Percentiles rank a stretch among this genome's conserved stretches.
Evolutionary conservation across 2,888 invertebrate species (phyloP).

Genomic region (Halictus ligatus): DNA sequence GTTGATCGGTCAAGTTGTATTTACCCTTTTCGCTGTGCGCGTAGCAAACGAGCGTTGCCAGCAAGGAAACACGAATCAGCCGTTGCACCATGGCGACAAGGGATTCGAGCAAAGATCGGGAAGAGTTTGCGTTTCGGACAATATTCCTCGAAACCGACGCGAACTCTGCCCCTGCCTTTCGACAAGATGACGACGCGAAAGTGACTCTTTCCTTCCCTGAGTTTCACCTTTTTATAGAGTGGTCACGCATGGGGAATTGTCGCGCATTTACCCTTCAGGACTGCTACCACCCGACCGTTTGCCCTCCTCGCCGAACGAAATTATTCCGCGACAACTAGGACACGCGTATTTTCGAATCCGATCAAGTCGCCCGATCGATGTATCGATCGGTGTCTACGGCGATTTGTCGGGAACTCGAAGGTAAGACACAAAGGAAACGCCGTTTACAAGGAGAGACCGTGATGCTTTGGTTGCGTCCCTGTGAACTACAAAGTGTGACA

Average conservation of each 20-base stretch:
- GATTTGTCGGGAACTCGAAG: too few species aligned
- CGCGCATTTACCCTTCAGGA: constrained; percentile 72
- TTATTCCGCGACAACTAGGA: neutral
- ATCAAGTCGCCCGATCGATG: neutral
- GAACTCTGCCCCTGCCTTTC: constrained; percentile 16
- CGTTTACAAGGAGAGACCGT: neutral
- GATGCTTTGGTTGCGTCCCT: constrained; percentile 68
- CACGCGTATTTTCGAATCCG: neutral
- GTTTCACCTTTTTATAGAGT: constrained; percentile 80
- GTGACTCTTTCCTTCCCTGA: constrained; percentile 74
- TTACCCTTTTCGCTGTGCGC: constrained; percentile 42
- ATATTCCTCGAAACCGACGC: neutral
- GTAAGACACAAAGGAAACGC: neutral
- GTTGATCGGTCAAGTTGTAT: constrained; percentile 34
- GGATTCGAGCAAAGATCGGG: neutral
- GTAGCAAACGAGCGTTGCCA: constrained; percentile 27
- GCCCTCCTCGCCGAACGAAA: neutral
- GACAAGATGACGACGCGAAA: constrained; percentile 47
- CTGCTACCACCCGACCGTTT: constrained; percentile 43
- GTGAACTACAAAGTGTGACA: constrained; percentile 73
- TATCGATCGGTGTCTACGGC: neutral
- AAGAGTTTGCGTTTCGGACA: neutral
- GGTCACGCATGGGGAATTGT: constrained; percentile 73
- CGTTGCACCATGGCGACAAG: constrained; percentile 41
- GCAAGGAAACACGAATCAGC: constrained; percentile 21